Base-by-base conservation (phyloP, 2,113 vertebrate species). In the Oenanthe oenanthe region DNA sequence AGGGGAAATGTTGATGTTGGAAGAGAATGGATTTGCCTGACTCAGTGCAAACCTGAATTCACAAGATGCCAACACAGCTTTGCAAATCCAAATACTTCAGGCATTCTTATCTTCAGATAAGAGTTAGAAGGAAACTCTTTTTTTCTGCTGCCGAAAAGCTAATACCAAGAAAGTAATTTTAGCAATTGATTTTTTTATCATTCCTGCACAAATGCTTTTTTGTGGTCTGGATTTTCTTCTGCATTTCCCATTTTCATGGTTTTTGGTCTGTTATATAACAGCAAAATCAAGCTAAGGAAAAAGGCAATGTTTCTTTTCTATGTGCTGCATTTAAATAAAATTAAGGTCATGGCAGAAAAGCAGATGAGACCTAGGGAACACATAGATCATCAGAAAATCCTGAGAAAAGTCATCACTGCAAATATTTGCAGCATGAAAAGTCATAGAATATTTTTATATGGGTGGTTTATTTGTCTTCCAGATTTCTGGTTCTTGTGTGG, bases 191-290 rank as follows among this genome's bases (percentile, higher is more conserved):
- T 87, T 79, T 86, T 87, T 72, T n/a, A 70, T 91, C 58, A 47
- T 89, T 85, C 29, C 28, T 76, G 51, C 17, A 88, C 48, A 47
- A 86, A 28, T 22, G 38, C 32, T 42, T 84, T 89, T 93, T 90
- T 75, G 47, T 83, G 65, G 40, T 88, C 62, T 57, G 66, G 32
- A 81, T 91, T 91, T 96, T 85, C 38, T 87, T 57, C 40, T 74
- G 20, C 8, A 28, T 93, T 96, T 96, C 40, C 40, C 78, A 93
- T 94, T 97, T 85, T 71, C 32, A 21, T 91, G 88, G 81, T 36
- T 54, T 96, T 96, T 96, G 88, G 58, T 81, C 95, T 97, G 90
- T 96, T 96, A 93, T 85, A 75, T 96, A 97, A 96, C 71, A 82
- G 89, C 36, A 89, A 94, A 95, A 95, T 87, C 70, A 96, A 92